phyloP scores from a whole-genome alignment of 2,113 vertebrate genomes.

The Eolophus roseicapilla region DNA sequence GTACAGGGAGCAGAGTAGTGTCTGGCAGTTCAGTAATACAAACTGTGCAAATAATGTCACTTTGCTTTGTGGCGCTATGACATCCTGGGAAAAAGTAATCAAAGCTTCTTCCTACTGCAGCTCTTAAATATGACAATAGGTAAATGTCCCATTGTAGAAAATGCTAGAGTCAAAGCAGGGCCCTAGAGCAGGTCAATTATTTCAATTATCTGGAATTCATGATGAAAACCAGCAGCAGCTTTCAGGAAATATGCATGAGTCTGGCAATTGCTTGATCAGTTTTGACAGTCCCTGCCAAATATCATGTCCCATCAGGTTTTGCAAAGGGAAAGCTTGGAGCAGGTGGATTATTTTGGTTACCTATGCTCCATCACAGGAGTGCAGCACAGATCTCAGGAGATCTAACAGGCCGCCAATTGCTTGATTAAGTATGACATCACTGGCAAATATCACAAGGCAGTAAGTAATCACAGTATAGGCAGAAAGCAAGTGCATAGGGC shows the following conservation, averaged over 20 bases:
- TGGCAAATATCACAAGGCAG: conserved; percentile 21
- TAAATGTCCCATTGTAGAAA: conserved; percentile 11
- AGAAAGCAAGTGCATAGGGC: neutral
- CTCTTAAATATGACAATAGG: conserved; percentile 7
- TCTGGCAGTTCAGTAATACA: neutral
- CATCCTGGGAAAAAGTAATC: conserved; percentile 35
- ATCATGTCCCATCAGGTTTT: neutral
- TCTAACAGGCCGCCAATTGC: neutral
- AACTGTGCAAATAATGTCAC: neutral
- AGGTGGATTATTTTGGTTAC: conserved; percentile 11
- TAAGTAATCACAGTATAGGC: neutral
- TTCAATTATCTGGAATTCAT: conserved; percentile 57
- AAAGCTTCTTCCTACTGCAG: neutral
- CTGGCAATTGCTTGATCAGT: conserved; percentile 8
- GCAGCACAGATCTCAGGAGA: neutral
- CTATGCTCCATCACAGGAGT: neutral
- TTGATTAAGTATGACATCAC: conserved; percentile 33
- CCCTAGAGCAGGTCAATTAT: conserved; percentile 54
- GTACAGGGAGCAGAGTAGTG: neutral
- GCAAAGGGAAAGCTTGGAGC: neutral
- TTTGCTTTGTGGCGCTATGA: neutral
- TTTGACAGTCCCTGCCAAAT: conserved; percentile 39
- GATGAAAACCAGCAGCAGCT: conserved; percentile 50
- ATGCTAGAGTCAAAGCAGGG: neutral
- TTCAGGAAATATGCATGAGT: conserved; percentile 35